A percentile compares a stretch with the other conserved stretches of the same genome.
Conservation (phyloP, 2,888 invertebrate genomes). For the Artemia sinica region DNA sequence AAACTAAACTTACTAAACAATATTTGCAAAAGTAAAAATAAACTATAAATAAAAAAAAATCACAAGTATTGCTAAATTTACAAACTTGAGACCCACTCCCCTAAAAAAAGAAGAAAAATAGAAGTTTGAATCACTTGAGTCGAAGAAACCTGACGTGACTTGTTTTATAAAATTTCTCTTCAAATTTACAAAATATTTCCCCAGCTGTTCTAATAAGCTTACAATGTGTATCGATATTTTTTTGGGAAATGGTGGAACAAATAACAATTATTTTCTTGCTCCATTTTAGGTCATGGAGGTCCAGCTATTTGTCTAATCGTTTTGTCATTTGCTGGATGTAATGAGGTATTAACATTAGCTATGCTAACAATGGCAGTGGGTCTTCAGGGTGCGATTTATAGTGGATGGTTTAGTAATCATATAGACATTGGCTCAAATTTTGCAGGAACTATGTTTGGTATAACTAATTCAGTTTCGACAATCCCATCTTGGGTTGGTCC, state of each 20-base stretch:
- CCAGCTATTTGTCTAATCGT: slow-evolving; percentile 56
- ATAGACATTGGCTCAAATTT: slow-evolving; percentile 75
- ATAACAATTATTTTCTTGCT: slow-evolving; percentile 18
- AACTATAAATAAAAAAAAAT: too few relatives aligned
- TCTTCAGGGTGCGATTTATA: slow-evolving; percentile 67
- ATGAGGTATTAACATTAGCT: slow-evolving; percentile 50
- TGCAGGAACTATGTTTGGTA: slow-evolving; percentile 62
- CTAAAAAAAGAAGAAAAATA: too few relatives aligned
- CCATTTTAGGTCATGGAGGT: slow-evolving; percentile 39
- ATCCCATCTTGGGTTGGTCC: slow-evolving; percentile 64
- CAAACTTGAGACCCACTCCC: too few relatives aligned
- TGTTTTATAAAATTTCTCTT: too few relatives aligned
- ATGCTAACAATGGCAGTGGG: slow-evolving; percentile 63
- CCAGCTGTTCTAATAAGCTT: too few relatives aligned
- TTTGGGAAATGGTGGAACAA: slow-evolving; percentile 6
- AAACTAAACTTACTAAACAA: too few relatives aligned
- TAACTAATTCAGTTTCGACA: slow-evolving; percentile 71
- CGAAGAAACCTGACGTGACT: too few relatives aligned
- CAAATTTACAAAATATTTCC: too few relatives aligned
- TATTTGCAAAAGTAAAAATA: too few relatives aligned
- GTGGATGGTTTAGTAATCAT: slow-evolving; percentile 67
- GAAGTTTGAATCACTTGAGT: too few relatives aligned
- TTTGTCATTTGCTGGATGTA: slow-evolving; percentile 51
- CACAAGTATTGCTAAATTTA: too few relatives aligned
- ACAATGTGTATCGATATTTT: background rate